Conservation (phyloP, 2,888 invertebrate genomes). For the Melieria omissa region DNA sequence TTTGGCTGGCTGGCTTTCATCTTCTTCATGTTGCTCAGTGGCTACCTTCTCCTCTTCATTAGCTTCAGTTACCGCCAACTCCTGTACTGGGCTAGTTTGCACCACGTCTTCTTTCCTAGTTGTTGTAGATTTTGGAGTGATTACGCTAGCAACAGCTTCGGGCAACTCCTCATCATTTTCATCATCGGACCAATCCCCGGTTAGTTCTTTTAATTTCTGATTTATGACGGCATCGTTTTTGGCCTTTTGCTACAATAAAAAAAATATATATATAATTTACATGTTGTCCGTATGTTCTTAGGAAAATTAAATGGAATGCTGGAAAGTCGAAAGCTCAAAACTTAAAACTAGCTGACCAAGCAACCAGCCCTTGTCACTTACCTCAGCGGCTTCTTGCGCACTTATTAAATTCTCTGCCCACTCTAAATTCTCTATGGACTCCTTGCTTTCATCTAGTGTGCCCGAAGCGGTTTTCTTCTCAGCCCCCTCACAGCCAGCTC, state of each 20-base stretch:
- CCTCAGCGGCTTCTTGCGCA: slow-evolving; percentile 56
- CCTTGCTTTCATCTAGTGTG: slow-evolving; percentile 57
- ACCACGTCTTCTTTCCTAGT: slow-evolving; percentile 7
- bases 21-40: not conserved
- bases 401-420: slow-evolving; percentile 64
- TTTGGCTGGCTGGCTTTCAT: slow-evolving; percentile 6
- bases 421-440: slow-evolving; percentile 60
- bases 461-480: slow-evolving; percentile 25
- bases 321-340: too few relatives aligned
- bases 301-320: too few relatives aligned
- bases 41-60: slow-evolving; percentile 46
- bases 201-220: slow-evolving; percentile 61
- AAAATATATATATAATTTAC: slow-evolving; percentile 9
- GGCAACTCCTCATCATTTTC: slow-evolving; percentile 61
- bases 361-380: slow-evolving; percentile 33
- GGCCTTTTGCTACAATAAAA: slow-evolving; percentile 37
- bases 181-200: slow-evolving; percentile 66
- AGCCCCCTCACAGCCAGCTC: slow-evolving; percentile 12
- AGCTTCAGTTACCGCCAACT: slow-evolving; percentile 18
- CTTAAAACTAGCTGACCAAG: not conserved
- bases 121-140: slow-evolving; percentile 9
- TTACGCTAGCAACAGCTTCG: slow-evolving; percentile 27
- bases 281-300: too few relatives aligned
- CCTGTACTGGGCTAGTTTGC: not conserved
- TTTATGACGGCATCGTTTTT: slow-evolving; percentile 58